phyloP scores from a whole-genome alignment of 2,113 vertebrate species.

The Engystomops pustulosus region DNA sequence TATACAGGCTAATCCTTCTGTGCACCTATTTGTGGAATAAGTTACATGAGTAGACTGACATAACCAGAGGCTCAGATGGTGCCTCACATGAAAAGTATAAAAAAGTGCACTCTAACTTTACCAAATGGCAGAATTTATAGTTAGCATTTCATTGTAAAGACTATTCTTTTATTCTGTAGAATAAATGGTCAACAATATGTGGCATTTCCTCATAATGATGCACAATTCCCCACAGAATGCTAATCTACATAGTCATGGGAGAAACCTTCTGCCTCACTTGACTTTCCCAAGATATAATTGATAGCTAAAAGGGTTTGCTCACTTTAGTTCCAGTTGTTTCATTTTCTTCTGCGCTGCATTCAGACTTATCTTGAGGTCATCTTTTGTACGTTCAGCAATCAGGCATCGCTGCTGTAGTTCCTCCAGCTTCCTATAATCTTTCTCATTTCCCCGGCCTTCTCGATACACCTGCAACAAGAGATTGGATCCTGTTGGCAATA shows the following conservation, averaged over 20 bases:
- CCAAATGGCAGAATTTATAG: constrained; percentile 20
- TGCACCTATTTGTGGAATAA: neutral
- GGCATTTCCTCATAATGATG: constrained; percentile 37
- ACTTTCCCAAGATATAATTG: constrained; percentile 15
- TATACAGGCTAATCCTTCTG: neutral
- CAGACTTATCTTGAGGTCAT: constrained; percentile 83
- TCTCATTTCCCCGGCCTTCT: constrained; percentile 78
- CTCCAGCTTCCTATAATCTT: constrained; percentile 83
- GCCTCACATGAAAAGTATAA: neutral
- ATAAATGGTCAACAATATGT: neutral
- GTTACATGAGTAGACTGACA: neutral
- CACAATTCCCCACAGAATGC: constrained; percentile 2
- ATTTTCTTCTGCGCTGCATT: constrained; percentile 84
- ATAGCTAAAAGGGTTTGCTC: constrained; percentile 67
- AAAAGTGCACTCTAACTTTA: neutral
- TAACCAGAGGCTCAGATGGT: neutral
- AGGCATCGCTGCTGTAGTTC: constrained; percentile 87
- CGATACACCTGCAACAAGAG: constrained; percentile 76
- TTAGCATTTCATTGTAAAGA: neutral
- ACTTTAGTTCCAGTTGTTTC: constrained; percentile 89
- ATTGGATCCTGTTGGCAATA: constrained; percentile 6
- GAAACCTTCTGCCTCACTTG: constrained; percentile 19
- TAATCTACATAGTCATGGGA: constrained; percentile 36
- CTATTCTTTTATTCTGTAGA: neutral
- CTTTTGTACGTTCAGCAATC: constrained; percentile 81